Conservation (phyloP, 1,140 invertebrate species). For the Pinna nobilis region DNA sequence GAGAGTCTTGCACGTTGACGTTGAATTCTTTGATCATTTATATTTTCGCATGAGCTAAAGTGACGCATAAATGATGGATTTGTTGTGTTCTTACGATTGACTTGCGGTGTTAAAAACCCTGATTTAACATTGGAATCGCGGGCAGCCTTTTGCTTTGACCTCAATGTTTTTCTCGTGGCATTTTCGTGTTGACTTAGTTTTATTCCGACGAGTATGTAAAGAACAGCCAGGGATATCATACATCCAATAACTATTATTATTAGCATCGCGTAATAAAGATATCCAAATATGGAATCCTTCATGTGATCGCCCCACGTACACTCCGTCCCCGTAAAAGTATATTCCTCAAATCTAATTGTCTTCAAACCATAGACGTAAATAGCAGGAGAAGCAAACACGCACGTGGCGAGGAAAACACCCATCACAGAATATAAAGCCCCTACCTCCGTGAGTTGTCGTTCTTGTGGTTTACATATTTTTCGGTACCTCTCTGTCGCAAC, state of each 20-base stretch:
- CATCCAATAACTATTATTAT: conserved; percentile 20
- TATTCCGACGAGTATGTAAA: conserved; percentile 30
- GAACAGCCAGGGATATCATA: conserved; percentile 26
- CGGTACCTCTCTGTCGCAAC: conserved; percentile 41
- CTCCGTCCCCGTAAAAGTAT: conserved; percentile 8
- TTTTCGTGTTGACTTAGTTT: conserved; percentile 28
- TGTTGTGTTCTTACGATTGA: neutral
- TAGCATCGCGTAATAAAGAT: conserved; percentile 21
- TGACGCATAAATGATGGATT: neutral
- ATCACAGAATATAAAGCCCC: conserved; percentile 10
- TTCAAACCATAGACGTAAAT: conserved; percentile 39
- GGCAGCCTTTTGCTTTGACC: neutral
- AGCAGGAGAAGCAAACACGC: conserved; percentile 16
- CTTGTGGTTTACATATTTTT: conserved; percentile 40
- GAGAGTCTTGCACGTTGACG: no score
- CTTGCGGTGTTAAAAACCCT: no score
- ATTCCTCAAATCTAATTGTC: conserved; percentile 17
- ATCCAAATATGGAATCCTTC: conserved; percentile 14
- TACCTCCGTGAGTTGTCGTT: conserved; percentile 27
- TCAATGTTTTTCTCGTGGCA: conserved; percentile 11
- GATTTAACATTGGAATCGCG: conserved; percentile 6
- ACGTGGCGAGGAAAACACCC: conserved; percentile 10
- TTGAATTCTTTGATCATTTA: neutral
- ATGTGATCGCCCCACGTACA: conserved; percentile 39
- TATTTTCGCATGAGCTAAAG: neutral